These are phyloP conservation scores for Cotesia typhae DNA, from an alignment of 1,140 invertebrate species.

Conservation along the genomic window DNA sequence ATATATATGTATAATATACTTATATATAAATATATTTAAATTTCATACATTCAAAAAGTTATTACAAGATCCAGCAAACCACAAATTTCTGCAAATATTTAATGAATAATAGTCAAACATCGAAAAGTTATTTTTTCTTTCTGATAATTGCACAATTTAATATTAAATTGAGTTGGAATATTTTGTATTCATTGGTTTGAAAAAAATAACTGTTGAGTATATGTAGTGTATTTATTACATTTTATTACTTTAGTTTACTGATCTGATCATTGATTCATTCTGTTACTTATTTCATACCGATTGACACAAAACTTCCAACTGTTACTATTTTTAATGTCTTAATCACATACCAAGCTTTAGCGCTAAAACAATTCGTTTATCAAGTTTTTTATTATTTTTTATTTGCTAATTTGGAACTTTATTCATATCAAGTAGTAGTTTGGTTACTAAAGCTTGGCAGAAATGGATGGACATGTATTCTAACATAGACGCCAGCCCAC, in stretches of 20 bases:
- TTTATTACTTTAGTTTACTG: no score
- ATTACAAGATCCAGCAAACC: slow-evolving; percentile 67
- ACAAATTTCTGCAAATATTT: slow-evolving; percentile 67
- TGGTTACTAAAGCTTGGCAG: slow-evolving; percentile 56
- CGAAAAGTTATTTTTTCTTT: slow-evolving; percentile 46
- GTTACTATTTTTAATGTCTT: slow-evolving; percentile 43
- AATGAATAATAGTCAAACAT: slow-evolving; percentile 65
- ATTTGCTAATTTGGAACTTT: background rate
- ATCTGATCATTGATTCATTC: background rate
- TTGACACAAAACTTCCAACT: slow-evolving; percentile 47
- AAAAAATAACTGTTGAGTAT: slow-evolving; percentile 2
- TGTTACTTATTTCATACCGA: slow-evolving; percentile 32
- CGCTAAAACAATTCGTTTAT: slow-evolving; percentile 35
- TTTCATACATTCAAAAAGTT: slow-evolving; percentile 65
- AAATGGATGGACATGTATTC: slow-evolving; percentile 63
- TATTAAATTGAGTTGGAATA: slow-evolving; percentile 43
- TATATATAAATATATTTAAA: slow-evolving; percentile 48
- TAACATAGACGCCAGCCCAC: slow-evolving; percentile 67
- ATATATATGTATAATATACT: slow-evolving; percentile 44
- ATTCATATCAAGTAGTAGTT: slow-evolving; percentile 40
- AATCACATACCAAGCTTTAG: slow-evolving; percentile 52
- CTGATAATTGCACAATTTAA: slow-evolving; percentile 57
- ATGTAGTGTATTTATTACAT: no score
- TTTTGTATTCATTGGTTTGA: slow-evolving; percentile 39
- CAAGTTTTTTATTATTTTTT: slow-evolving; percentile 2